These are phyloP conservation scores for Ectropis crepuscularia DNA, from an alignment of 2,888 invertebrate species.

Conservation along the genomic window DNA sequence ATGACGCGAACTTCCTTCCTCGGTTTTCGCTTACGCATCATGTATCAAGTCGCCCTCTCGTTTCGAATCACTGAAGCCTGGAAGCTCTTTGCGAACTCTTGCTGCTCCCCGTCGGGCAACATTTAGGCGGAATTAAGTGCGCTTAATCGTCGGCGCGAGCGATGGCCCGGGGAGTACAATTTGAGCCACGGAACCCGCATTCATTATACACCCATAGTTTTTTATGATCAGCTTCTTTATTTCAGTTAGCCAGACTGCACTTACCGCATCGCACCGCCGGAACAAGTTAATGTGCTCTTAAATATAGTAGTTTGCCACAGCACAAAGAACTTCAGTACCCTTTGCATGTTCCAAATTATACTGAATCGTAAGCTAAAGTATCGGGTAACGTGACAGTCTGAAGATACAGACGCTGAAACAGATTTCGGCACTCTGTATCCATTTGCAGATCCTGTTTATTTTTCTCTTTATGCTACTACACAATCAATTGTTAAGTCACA, in stretches of 20 bases:
- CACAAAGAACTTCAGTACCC: slow-evolving; percentile 20
- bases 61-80: slow-evolving; percentile 42
- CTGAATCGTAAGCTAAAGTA: slow-evolving; percentile 9
- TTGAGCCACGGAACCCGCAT: slow-evolving; percentile 58
- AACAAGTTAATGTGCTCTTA: slow-evolving; percentile 29
- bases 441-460: neutral
- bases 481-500: neutral
- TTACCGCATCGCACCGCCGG: slow-evolving; percentile 42
- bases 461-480: neutral
- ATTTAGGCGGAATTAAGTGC: slow-evolving; percentile 79
- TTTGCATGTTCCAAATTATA: slow-evolving; percentile 30
- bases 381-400: slow-evolving; percentile 4
- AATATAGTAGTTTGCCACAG: slow-evolving; percentile 23
- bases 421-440: neutral
- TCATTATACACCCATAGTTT: slow-evolving; percentile 59
- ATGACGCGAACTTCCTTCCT: slow-evolving; percentile 25
- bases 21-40: slow-evolving; percentile 24
- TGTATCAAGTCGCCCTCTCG: slow-evolving; percentile 29
- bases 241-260: slow-evolving; percentile 51
- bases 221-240: slow-evolving; percentile 61
- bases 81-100: slow-evolving; percentile 50
- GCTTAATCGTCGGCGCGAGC: slow-evolving; percentile 76
- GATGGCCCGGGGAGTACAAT: slow-evolving; percentile 66
- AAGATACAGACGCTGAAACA: neutral
- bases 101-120: slow-evolving; percentile 66